Evolutionary conservation across 2,888 invertebrate species (phyloP), one percentile per base, ranked within the genome.

Genomic region (Macaria liturata): DNA sequence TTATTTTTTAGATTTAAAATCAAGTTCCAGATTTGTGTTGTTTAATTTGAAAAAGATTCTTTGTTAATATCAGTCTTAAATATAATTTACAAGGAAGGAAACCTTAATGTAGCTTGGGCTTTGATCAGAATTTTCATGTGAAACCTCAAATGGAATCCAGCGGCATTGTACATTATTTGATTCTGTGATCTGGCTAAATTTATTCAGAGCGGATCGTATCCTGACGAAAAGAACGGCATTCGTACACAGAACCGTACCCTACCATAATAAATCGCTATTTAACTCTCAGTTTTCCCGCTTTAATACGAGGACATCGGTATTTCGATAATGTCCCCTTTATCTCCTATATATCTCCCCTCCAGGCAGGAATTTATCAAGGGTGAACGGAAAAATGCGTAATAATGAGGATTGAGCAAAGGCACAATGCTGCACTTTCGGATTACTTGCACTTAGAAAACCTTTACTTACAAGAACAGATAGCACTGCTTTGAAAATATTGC

Each of bases 321-420:
- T 88, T 89, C 88, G 89, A 88, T 91, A 90, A 91, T 89, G 87
- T 76, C 74, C 76, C 80, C 81, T 86, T 87, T 90, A 90, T 91
- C 90, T 88, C 65, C 79, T 70, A 78, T 77, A 74, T 66, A 84
- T 88, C 87, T 82, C 85, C 84, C 85, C 87, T 79, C 74, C 65
- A 72, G 62, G 65, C 67, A 71, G 72, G 85, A 86, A 88, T 88
- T 84, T 83, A 83, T 85, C 80, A 73, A 74, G 88, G 88, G 84
- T 79, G 82, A 76, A 80, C 81, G 88, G 84, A 89, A 88, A 89
- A 89, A 87, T 86, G 81, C 83, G 83, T 85, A 86, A 86, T 88
- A 90, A 90, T 90, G 86, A 89, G 81, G 78, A 80, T 78, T 79
- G 84, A 84, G 84, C 34, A 37, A 4, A 4, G 4, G 42, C 9